Base-by-base conservation (phyloP, 2,113 vertebrate species). In the Turdus rufiventris region DNA sequence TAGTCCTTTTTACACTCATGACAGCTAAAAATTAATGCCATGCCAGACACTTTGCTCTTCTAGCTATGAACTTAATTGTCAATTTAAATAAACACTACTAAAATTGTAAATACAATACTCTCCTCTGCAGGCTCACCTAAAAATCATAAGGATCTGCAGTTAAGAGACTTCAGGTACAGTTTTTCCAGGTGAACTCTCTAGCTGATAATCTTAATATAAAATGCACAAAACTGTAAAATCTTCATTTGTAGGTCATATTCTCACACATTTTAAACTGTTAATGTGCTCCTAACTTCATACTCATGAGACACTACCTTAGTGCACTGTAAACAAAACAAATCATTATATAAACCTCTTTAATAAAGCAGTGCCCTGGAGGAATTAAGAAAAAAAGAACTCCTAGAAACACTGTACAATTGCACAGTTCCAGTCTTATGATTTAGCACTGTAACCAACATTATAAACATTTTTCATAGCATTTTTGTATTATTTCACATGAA, bases 271-370 rank as follows among this genome's bases (percentile, higher is more conserved):
- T 36, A 65, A 61, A 73, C 34, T 8, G 2, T 28, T 88, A 12
- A 58, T 8, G 10, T 58, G 31, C 19, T 60, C 50, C 29, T 73
- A 31, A 42, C 45, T 34, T 61, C 28, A 14, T 40, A 42, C 65
- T 58, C 60, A 28, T 1, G 7, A 0, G 3, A 26, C 36, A 33
- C 9, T 68, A 16, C 53, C 5, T 42, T 34, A 1, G 0, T 54
- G 42, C 29, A 79, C 48, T 16, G 4, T 29, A 67, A 91, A n/a
- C 65, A 47, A 90, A 95, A 43, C 34, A 89, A 79, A 61, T 63
- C 65, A 88, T 88, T 83, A 74, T 9, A 68, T 21, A 83, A 60
- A 85, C 26, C 47, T 80, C 65, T 43, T 45, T 38, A 66, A 65
- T 75, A 91, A 91, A 94, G 78, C 36, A 89, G 51, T 26, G 38